Conservation (phyloP, 2,888 invertebrate genomes). For the Nymphalis polychloros region DNA sequence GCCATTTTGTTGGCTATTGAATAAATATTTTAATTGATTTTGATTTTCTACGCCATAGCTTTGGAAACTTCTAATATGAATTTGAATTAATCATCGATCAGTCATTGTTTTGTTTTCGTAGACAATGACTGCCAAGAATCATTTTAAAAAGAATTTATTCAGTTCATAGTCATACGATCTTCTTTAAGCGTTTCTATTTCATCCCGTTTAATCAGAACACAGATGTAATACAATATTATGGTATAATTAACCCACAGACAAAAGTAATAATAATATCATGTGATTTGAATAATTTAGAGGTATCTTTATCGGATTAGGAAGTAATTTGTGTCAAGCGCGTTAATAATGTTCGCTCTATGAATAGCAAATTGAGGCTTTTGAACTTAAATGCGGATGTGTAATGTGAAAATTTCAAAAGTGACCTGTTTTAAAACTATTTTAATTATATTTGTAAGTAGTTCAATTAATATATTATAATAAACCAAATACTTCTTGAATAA, state of each 20-base stretch:
- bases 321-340: slow-evolving; percentile 53
- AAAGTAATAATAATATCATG: neutral
- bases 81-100: neutral
- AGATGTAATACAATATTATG: neutral
- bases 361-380: slow-evolving; percentile 35
- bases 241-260: neutral
- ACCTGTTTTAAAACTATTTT: neutral
- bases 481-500: too few relatives aligned
- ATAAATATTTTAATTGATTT: neutral
- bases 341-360: slow-evolving; percentile 40
- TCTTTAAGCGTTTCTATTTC: neutral
- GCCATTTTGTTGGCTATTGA: slow-evolving; percentile 8
- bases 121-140: neutral
- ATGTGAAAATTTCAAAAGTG: slow-evolving; percentile 14
- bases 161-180: neutral
- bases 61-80: neutral
- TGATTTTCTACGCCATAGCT: neutral
- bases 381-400: slow-evolving; percentile 38
- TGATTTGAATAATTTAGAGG: slow-evolving; percentile 2
- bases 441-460: too few relatives aligned
- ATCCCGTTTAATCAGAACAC: neutral
- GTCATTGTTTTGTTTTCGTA: slow-evolving; percentile 1
- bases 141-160: neutral
- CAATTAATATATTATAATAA: too few relatives aligned
- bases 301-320: slow-evolving; percentile 70